Base-by-base conservation (phyloP, 2,888 invertebrate genomes). In the Papilio gigon region DNA sequence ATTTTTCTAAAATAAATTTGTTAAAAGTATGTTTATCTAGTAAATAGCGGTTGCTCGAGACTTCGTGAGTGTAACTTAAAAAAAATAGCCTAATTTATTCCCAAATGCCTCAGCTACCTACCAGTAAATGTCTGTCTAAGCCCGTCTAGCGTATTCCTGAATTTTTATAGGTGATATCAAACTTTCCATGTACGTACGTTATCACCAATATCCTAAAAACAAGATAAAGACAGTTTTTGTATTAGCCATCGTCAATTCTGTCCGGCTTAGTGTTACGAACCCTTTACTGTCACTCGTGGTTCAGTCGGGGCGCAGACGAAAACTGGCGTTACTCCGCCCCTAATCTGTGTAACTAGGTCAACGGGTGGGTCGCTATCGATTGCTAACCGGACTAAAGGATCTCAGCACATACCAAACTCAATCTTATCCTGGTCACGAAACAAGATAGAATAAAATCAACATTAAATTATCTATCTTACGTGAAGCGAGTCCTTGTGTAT, bases 341-440 rank as follows among this genome's bases (percentile, higher is more conserved):
- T 85, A 86, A 86, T 85, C 84, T 81, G 77, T 74, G 80, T 78
- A 89, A 86, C 85, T 88, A 86, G 88, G 88, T 88, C 88, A 87
- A 75, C 82, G 88, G 90, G 90, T 82, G 88, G 89, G 77, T 83
- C 79, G 80, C 81, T 89, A 91, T 91, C 90, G 91, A 91, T 91
- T 89, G 85, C 83, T 84, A 87, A 84, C 80, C 81, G 77, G 81
- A 80, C 85, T 84, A 72, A 85, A 86, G 86, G 85, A 86, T 59
- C 25, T 37, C n/a, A 35, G 47, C 37, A 42, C 61, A 67, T 72
- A 70, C 40, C 68, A 17, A 42, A 42, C 42, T 8, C 6, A 17
- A 42, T 42, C 42, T n/a, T n/a, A 40, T 40, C 40, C 42, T 42
- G 17, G 17, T 8, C 5, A 17, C 5, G 42, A 42, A 42, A 17